Evolutionary conservation across 2,888 invertebrate species (phyloP), one percentile per base, ranked within the genome.

Genomic region (Drosophila prolongata): DNA sequence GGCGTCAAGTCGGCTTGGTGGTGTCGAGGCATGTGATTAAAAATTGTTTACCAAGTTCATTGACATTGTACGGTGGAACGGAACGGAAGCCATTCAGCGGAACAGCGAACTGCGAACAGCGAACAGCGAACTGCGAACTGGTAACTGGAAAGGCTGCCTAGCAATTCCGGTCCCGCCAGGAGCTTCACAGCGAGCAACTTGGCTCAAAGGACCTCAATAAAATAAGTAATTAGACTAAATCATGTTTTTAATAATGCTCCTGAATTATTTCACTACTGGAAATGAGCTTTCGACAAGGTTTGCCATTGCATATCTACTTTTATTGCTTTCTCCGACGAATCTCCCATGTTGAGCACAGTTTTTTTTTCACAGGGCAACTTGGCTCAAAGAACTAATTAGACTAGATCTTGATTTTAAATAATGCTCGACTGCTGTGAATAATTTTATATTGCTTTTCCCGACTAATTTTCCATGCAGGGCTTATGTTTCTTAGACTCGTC

Each of bases 41-140:
- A 86, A 88, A 88, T 85, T 88, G 89, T 87, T 85, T 88, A 75
- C 80, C 75, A 88, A 89, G 84, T 88, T 85, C 89, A 83, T 86
- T 87, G 84, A 88, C 84, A 87, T 71, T 16, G 34, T 11, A 46
- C 24, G 9, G 35, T 5, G 6, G n/a, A 8, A 16, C 1, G 10
- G 24, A 38, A 43, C 58, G 43, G 74, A 66, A 74, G 74, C 74
- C 73, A 43, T 65, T 50, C 61, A 70, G 40, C 27, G 55, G 37
- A 50, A 14, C 37, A 14, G 13, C 13, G 30, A 14, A 27, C 10
- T 14, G 27, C 24, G 19, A 24, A 44, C 13, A n/a, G 13, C 24
- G 19, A 24, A 44, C 13, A 13, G 13, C n/a, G 9, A 24, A 3
- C n/a, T 44, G 13, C n/a, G 9, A 24, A 3, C n/a, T 44, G 24